phyloP scores from a whole-genome alignment of 2,113 vertebrate species.

The Benitochromis conjunctus region DNA sequence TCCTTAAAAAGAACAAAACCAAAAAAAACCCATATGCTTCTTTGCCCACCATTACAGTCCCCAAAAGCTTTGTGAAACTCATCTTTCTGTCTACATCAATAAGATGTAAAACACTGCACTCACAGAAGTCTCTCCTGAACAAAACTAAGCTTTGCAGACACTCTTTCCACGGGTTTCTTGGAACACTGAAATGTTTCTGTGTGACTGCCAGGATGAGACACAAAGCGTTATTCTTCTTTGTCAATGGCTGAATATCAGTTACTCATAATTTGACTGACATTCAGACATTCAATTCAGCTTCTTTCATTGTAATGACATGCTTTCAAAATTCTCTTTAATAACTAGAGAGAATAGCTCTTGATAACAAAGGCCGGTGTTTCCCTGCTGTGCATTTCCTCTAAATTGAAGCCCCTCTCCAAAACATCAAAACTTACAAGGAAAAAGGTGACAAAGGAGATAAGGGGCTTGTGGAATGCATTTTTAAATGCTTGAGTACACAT shows the following conservation, averaged over 20 bases:
- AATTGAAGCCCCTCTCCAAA: not conserved
- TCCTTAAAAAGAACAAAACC: not conserved
- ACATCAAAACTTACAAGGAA: not conserved
- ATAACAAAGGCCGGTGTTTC: slow-evolving; percentile 4
- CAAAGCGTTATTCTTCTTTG: not conserved
- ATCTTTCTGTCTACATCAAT: not conserved
- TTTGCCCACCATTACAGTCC: not conserved
- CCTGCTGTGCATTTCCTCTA: not conserved
- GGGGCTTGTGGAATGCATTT: not conserved
- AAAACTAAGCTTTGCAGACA: not conserved
- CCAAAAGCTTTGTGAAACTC: not conserved
- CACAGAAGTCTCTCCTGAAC: not conserved
- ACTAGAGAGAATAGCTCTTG: not conserved
- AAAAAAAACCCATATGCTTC: not conserved
- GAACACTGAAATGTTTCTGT: not conserved
- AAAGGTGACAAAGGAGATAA: not conserved
- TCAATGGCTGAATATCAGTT: not conserved
- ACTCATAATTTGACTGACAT: not conserved
- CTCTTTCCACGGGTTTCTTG: not conserved
- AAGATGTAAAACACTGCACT: not conserved
- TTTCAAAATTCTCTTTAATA: not conserved
- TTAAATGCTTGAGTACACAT: not conserved
- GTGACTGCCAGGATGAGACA: not conserved
- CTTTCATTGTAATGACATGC: not conserved
- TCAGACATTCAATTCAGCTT: not conserved